phyloP scores from a whole-genome alignment of 2,888 invertebrate genomes.

The Panzeria rudis region DNA sequence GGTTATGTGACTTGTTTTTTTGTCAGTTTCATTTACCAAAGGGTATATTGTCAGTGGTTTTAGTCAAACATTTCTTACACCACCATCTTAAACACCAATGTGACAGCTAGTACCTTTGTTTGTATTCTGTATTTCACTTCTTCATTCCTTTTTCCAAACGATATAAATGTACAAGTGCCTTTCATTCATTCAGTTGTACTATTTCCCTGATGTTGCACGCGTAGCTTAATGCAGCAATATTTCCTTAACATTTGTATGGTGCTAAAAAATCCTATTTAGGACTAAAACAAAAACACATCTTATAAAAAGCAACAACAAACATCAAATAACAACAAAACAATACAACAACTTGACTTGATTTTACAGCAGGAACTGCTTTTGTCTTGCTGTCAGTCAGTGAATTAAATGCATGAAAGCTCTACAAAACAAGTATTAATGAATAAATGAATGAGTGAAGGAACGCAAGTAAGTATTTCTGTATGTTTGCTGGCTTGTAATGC shows the following conservation, averaged over 20 bases:
- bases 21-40: no score
- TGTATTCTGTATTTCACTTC: slow-evolving; percentile 3
- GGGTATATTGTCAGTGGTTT: no score
- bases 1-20: no score
- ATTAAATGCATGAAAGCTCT: slow-evolving; percentile 48
- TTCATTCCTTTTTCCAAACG: slow-evolving; percentile 26
- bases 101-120: slow-evolving; percentile 41
- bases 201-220: slow-evolving; percentile 3
- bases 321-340: slow-evolving; percentile 45
- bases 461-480: not conserved
- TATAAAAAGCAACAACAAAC: slow-evolving; percentile 19
- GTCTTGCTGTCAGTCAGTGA: slow-evolving; percentile 37
- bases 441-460: slow-evolving; percentile 37
- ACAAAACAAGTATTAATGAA: slow-evolving; percentile 41
- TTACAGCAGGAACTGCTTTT: slow-evolving; percentile 43
- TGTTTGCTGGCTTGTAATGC: slow-evolving; percentile 12
- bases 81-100: slow-evolving; percentile 13
- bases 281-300: slow-evolving; percentile 40
- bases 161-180: slow-evolving; percentile 41
- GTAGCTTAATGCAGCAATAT: slow-evolving; percentile 13
- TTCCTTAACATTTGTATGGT: slow-evolving; percentile 64
- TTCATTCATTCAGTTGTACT: slow-evolving; percentile 16
- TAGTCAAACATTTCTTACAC: no score
- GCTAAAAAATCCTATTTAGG: slow-evolving; percentile 49
- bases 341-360: slow-evolving; percentile 53